Conservation (phyloP, 2,888 invertebrate genomes). For the Griposia aprilina region DNA sequence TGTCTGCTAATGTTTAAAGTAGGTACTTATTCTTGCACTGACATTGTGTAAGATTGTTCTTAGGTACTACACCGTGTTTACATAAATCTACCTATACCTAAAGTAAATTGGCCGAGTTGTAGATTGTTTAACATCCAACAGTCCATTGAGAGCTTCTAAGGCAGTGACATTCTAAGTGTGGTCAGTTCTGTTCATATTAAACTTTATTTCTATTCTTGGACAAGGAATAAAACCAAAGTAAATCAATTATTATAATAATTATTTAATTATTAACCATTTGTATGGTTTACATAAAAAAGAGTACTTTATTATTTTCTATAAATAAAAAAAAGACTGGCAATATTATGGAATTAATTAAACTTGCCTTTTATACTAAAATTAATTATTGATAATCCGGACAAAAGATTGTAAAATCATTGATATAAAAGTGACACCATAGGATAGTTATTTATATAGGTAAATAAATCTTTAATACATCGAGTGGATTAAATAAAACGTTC, state of each 20-base stretch:
- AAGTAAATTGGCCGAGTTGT: neutral
- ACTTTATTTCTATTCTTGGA: neutral
- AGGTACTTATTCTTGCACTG: slow-evolving; percentile 2
- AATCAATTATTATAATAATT: neutral
- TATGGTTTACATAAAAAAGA: neutral
- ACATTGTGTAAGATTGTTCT: slow-evolving; percentile 11
- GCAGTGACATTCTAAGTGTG: neutral
- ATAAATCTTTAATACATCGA: neutral
- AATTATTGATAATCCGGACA: neutral
- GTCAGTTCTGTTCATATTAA: neutral
- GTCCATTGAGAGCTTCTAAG: neutral
- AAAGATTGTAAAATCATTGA: neutral
- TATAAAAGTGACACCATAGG: no score
- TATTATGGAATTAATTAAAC: neutral
- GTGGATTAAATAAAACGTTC: neutral
- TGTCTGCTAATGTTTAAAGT: neutral
- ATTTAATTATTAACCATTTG: neutral
- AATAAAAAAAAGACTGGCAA: neutral
- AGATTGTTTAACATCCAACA: neutral
- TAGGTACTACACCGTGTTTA: neutral
- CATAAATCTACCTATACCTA: neutral
- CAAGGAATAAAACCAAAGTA: neutral
- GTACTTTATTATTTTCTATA: neutral
- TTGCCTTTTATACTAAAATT: no score
- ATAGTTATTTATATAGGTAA: no score